phyloP scores from a whole-genome alignment of 2,113 vertebrate species.

The Nothobranchius furzeri region DNA sequence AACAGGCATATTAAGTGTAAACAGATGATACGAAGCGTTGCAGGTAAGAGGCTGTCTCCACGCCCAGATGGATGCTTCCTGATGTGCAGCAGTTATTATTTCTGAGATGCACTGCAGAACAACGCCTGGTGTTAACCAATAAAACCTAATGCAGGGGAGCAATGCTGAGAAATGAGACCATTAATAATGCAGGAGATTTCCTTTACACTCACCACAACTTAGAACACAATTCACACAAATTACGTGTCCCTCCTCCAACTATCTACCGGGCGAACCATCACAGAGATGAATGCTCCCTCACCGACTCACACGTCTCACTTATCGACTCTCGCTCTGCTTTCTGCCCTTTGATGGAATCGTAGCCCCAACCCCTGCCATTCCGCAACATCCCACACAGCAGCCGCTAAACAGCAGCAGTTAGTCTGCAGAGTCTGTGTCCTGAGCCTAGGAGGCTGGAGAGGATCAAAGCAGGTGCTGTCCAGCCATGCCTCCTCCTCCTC shows the following conservation, averaged over 20 bases:
- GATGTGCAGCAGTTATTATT: constrained; percentile 40
- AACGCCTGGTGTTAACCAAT: constrained; percentile 42
- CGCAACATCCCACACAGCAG: constrained; percentile 40
- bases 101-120: constrained; percentile 26
- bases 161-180: constrained; percentile 49
- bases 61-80: constrained; percentile 12
- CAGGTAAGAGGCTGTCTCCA: constrained; percentile 21
- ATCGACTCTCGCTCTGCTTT: constrained; percentile 41
- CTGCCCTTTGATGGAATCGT: constrained; percentile 46
- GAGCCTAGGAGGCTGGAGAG: constrained; percentile 29
- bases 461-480: constrained; percentile 48
- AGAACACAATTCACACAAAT: constrained; percentile 31
- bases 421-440: constrained; percentile 16
- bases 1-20: constrained; percentile 56
- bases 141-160: constrained; percentile 44
- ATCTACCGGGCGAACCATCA: constrained; percentile 35
- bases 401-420: constrained; percentile 25
- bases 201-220: constrained; percentile 23
- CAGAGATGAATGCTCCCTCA: constrained; percentile 16
- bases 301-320: constrained; percentile 40
- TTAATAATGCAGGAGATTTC: constrained; percentile 67
- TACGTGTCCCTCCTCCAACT: constrained; percentile 14
- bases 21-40: constrained; percentile 41
- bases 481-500: constrained; percentile 20
- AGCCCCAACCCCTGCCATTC: constrained; percentile 30